Percentiles rank a stretch among this genome's conserved stretches.
Evolutionary conservation across 2,113 vertebrate species (phyloP).

Genomic region (Poeciliopsis retropinna): DNA sequence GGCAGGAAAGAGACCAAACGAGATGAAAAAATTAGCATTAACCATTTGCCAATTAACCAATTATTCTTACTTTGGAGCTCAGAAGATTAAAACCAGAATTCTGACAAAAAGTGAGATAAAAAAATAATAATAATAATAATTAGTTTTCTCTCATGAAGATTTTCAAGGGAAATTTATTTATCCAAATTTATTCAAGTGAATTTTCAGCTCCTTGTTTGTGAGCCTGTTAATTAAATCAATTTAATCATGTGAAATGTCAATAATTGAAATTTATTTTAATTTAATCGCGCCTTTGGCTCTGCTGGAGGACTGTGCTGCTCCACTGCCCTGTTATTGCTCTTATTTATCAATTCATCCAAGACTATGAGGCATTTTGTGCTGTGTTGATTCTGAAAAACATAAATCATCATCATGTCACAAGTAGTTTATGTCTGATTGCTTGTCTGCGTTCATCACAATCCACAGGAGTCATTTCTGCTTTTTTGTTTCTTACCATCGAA

Average conservation of each 20-base stretch:
- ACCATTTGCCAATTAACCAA: no score
- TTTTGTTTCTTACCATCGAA: not conserved
- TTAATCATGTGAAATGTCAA: not conserved
- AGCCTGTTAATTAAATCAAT: not conserved
- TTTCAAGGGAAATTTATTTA: not conserved
- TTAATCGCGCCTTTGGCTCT: not conserved
- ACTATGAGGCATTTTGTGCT: conserved; percentile 3
- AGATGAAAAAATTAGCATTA: no score
- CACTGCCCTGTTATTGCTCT: not conserved
- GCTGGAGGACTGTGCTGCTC: not conserved
- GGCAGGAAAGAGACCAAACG: no score
- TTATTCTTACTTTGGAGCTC: no score
- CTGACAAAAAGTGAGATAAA: no score
- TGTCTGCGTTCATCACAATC: not conserved
- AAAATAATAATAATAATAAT: no score
- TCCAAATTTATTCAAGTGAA: not conserved
- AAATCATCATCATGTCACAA: conserved; percentile 1
- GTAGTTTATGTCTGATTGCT: not conserved
- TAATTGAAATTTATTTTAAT: not conserved
- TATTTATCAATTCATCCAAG: not conserved
- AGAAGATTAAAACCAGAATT: no score
- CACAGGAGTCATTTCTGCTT: not conserved
- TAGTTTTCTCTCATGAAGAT: not conserved
- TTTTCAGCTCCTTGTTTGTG: not conserved
- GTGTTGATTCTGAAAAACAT: conserved; percentile 3